Evolutionary conservation across 2,113 vertebrate species (phyloP).

Genomic region (Isichthys henryi): DNA sequence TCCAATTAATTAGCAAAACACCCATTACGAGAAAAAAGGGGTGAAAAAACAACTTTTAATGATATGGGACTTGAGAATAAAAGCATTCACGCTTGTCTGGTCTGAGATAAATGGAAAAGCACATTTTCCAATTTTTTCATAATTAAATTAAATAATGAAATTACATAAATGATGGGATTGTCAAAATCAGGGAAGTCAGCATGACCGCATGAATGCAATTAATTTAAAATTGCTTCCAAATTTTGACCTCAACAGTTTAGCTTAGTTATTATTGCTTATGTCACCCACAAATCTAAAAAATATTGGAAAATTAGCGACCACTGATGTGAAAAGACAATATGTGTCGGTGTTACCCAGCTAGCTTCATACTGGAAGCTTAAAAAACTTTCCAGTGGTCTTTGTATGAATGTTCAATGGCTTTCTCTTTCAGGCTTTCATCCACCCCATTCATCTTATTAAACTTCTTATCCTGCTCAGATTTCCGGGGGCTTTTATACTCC

Average conservation of each 20-base stretch:
- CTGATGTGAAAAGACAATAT: neutral
- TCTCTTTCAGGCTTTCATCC: neutral
- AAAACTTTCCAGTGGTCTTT: neutral
- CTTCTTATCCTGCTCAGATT: neutral
- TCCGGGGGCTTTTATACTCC: neutral
- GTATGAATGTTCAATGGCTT: neutral
- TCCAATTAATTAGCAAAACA: slow-evolving; percentile 45
- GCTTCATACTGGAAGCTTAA: neutral
- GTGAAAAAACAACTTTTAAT: slow-evolving; percentile 27
- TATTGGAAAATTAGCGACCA: neutral
- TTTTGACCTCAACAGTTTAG: neutral
- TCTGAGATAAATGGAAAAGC: slow-evolving; percentile 20
- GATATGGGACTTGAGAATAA: slow-evolving; percentile 31
- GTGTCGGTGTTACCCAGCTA: neutral
- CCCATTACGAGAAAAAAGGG: slow-evolving; percentile 28
- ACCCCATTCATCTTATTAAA: neutral
- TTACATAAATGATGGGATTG: slow-evolving; percentile 2
- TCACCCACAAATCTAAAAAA: neutral
- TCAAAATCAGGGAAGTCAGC: neutral
- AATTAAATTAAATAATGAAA: slow-evolving; percentile 4
- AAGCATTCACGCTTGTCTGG: slow-evolving; percentile 23
- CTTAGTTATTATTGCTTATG: neutral
- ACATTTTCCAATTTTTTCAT: neutral
- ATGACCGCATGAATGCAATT: neutral
- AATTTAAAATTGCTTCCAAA: neutral